phyloP scores from a whole-genome alignment of 2,797 vertebrate species.

The Notolabrus celidotus region DNA sequence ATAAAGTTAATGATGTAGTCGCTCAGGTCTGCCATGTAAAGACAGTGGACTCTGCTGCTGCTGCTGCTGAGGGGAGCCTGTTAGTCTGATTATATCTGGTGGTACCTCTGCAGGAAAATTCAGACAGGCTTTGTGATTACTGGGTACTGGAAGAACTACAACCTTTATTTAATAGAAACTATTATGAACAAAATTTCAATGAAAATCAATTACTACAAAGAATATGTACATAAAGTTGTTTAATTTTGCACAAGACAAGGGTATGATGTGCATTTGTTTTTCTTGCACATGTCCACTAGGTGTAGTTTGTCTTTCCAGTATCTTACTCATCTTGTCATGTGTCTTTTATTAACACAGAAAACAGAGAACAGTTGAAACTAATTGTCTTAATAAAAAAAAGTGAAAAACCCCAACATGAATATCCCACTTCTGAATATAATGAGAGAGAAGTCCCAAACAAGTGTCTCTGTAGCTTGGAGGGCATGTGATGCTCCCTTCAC shows the following conservation, averaged over 20 bases:
- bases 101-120: slow-evolving; percentile 28
- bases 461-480: neutral
- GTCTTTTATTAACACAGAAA: no score
- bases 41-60: slow-evolving; percentile 43
- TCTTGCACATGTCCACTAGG: no score
- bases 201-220: neutral
- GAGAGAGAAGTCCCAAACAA: slow-evolving; percentile 24
- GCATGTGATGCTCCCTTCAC: slow-evolving; percentile 19
- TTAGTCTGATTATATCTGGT: slow-evolving; percentile 73
- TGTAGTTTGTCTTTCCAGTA: no score
- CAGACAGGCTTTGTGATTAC: slow-evolving; percentile 6
- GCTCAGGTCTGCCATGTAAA: slow-evolving; percentile 64
- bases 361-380: no score
- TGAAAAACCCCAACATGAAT: no score
- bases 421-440: no score
- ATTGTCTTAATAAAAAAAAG: no score
- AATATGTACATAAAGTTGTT: neutral
- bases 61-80: slow-evolving; percentile 50
- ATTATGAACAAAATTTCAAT: neutral
- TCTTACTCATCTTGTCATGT: neutral
- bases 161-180: neutral
- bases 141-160: slow-evolving; percentile 8
- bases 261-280: no score
- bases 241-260: no score
- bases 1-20: slow-evolving; percentile 65